Evolutionary conservation across 2,797 vertebrate species (phyloP).

Genomic region (Mus spretus): DNA sequence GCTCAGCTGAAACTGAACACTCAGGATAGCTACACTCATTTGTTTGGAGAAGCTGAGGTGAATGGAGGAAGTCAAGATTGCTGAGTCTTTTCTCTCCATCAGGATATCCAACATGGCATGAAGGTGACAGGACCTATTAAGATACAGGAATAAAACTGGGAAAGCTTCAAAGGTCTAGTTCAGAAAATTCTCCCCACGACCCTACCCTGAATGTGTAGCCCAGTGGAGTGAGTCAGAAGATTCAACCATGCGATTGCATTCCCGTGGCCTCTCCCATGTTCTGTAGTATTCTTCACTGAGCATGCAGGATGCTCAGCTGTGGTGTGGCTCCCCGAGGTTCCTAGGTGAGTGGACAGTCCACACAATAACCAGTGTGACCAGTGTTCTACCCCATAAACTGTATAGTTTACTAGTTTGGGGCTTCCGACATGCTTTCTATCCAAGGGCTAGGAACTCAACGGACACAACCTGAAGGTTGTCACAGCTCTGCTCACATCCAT

Average conservation of each 20-base stretch:
- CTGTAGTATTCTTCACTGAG: neutral
- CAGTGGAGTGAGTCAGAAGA: neutral
- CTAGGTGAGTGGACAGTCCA: neutral
- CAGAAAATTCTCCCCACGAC: neutral
- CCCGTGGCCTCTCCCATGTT: neutral
- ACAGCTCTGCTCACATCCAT: neutral
- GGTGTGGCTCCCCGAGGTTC: neutral
- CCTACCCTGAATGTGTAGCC: neutral
- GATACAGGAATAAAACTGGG: neutral
- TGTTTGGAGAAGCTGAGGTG: neutral
- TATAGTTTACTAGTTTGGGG: slow-evolving; percentile 42
- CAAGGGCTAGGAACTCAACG: neutral
- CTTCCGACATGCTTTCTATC: neutral
- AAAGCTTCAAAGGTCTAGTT: neutral
- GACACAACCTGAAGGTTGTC: neutral
- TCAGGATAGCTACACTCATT: neutral
- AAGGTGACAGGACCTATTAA: neutral
- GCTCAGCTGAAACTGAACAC: neutral
- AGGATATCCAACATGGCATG: neutral
- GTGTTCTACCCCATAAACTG: neutral
- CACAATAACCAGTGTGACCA: neutral
- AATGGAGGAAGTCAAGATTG: neutral
- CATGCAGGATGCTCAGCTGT: neutral
- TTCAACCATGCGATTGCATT: neutral
- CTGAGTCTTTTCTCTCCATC: neutral